Evolutionary conservation across 2,888 invertebrate species (phyloP).

Genomic region (Stenotaenia linearis): DNA sequence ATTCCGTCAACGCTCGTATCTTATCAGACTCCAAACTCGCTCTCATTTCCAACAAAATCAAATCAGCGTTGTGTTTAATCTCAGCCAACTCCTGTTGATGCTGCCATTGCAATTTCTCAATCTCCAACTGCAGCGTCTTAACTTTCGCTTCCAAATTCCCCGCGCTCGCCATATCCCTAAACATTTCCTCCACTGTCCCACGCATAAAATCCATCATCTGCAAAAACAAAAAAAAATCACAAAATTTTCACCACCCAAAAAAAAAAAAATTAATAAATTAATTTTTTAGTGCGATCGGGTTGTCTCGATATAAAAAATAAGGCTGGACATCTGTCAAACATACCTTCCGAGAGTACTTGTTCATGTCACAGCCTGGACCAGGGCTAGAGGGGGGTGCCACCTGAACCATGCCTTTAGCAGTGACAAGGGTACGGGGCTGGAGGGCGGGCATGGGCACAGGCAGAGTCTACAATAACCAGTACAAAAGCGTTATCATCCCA

Average conservation of each 20-base stretch:
- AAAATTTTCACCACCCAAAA: too few relatives aligned
- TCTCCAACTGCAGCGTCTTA: slow-evolving; percentile 59
- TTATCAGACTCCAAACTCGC: slow-evolving; percentile 65
- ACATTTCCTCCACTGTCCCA: slow-evolving; percentile 59
- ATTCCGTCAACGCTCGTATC: slow-evolving; percentile 59
- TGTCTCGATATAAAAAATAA: too few relatives aligned
- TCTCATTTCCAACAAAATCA: slow-evolving; percentile 63
- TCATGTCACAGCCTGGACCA: slow-evolving; percentile 38
- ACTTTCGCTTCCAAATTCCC: slow-evolving; percentile 56
- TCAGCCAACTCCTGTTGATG: slow-evolving; percentile 69
- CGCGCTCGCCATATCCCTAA: slow-evolving; percentile 55
- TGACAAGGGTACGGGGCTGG: slow-evolving; percentile 27
- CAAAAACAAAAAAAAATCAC: too few relatives aligned
- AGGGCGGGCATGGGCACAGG: not conserved
- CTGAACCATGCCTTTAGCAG: not conserved
- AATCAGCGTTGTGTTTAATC: slow-evolving; percentile 65
- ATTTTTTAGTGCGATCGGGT: too few relatives aligned
- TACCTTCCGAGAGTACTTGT: slow-evolving; percentile 59
- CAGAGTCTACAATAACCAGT: not conserved
- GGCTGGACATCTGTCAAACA: too few relatives aligned
- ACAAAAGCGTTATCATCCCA: not conserved
- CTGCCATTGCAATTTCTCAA: slow-evolving; percentile 64
- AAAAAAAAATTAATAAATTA: too few relatives aligned
- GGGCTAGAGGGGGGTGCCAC: slow-evolving; percentile 17
- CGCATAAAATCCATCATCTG: slow-evolving; percentile 60